Conservation (phyloP, 2,113 vertebrate species). For the Leuciscus idus region DNA sequence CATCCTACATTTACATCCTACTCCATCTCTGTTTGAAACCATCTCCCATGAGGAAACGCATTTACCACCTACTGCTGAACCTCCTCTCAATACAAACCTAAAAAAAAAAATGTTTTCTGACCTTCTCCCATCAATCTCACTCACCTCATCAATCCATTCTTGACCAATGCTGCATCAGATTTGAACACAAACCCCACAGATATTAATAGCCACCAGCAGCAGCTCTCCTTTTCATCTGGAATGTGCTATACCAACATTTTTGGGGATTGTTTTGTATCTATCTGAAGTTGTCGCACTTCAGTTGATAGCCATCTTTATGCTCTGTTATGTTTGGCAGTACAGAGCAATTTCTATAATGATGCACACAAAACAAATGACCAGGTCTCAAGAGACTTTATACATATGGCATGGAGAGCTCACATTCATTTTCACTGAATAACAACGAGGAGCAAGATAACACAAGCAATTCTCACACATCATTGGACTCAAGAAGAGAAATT, state of each 20-base stretch:
- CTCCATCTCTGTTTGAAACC: background rate
- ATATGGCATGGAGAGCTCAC: background rate
- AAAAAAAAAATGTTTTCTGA: background rate
- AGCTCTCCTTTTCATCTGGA: background rate
- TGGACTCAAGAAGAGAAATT: background rate
- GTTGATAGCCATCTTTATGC: background rate
- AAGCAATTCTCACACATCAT: background rate
- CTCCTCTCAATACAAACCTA: background rate
- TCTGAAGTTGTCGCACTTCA: background rate
- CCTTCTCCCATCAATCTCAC: conserved; percentile 5
- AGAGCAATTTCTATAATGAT: background rate
- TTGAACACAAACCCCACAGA: background rate
- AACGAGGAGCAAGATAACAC: background rate
- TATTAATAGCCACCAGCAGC: background rate
- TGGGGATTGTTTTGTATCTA: background rate
- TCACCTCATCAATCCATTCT: background rate
- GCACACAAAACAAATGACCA: background rate
- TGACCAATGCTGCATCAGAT: background rate
- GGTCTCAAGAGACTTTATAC: background rate
- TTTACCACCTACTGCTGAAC: background rate
- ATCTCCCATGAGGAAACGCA: background rate
- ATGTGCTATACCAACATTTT: background rate
- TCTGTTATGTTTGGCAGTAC: background rate
- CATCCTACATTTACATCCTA: background rate
- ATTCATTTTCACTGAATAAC: background rate